Evolutionary conservation across 2,888 invertebrate species (phyloP).

Genomic region (Dryobota labecula): DNA sequence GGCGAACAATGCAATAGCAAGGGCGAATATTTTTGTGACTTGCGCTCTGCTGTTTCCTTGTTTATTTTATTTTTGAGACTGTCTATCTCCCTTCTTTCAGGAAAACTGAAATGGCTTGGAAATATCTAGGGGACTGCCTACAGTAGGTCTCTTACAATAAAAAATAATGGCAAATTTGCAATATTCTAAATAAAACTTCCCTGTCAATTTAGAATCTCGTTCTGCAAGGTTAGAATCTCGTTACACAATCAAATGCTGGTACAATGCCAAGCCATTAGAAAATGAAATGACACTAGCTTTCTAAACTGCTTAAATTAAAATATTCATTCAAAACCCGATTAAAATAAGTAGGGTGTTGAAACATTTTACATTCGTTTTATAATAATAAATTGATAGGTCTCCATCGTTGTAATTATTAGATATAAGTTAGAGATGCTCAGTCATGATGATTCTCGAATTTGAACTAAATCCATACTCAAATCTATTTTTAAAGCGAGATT

Average conservation of each 20-base stretch:
- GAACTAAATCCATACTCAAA: background rate
- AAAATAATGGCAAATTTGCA: background rate
- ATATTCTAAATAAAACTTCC: background rate
- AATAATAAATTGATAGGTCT: background rate
- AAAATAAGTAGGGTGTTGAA: background rate
- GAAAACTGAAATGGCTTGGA: conserved; percentile 7
- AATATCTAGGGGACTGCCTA: background rate
- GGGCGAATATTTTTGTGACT: conserved; percentile 43
- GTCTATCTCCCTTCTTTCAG: background rate
- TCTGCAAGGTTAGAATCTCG: conserved; percentile 43
- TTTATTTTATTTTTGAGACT: background rate
- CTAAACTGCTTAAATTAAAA: conserved; percentile 22
- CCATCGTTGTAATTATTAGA: too few relatives aligned
- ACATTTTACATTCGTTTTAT: background rate
- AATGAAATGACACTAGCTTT: conserved; percentile 44
- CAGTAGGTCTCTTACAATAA: background rate
- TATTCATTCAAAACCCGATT: background rate
- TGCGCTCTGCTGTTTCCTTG: background rate
- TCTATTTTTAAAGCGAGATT: background rate
- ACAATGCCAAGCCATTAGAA: conserved; percentile 59
- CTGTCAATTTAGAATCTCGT: conserved; percentile 8
- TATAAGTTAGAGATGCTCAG: too few relatives aligned
- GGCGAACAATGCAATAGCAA: conserved; percentile 7
- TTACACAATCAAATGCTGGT: conserved; percentile 47
- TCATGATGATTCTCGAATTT: background rate